Evolutionary conservation across 2,888 invertebrate genomes (phyloP).

Genomic region (Perithous albicinctus): DNA sequence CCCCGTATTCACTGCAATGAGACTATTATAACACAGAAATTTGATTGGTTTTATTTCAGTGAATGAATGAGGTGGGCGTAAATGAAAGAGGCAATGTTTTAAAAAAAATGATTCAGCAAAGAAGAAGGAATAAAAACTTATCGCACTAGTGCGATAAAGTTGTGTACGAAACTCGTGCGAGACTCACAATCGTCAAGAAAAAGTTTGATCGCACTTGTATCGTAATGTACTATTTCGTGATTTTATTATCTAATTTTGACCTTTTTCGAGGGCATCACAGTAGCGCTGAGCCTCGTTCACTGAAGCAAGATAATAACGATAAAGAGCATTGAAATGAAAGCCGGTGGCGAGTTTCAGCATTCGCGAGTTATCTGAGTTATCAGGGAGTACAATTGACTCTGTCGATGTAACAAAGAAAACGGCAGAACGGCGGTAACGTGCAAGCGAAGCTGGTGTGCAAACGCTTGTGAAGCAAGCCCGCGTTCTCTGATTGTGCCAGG

Average conservation of each 20-base stretch:
- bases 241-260: neutral
- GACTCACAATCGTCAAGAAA: too few relatives aligned
- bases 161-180: too few relatives aligned
- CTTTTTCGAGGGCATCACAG: neutral
- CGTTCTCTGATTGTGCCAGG: slow-evolving; percentile 69
- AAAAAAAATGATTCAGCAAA: too few relatives aligned
- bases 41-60: too few relatives aligned
- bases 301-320: slow-evolving; percentile 3
- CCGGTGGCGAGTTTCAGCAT: neutral
- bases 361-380: slow-evolving; percentile 1
- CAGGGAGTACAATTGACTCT: slow-evolving; percentile 1
- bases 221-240: too few relatives aligned
- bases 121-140: too few relatives aligned
- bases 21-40: neutral
- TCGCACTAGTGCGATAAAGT: too few relatives aligned
- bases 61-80: too few relatives aligned
- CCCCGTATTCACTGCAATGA: neutral
- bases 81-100: too few relatives aligned
- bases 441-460: slow-evolving; percentile 55
- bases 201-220: too few relatives aligned
- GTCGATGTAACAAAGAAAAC: slow-evolving; percentile 19
- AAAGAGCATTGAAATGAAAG: slow-evolving; percentile 2
- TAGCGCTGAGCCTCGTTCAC: neutral
- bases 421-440: neutral
- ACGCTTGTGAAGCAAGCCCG: slow-evolving; percentile 65